phyloP scores from a whole-genome alignment of 1,140 invertebrate genomes.

The Zophobas atratus region DNA sequence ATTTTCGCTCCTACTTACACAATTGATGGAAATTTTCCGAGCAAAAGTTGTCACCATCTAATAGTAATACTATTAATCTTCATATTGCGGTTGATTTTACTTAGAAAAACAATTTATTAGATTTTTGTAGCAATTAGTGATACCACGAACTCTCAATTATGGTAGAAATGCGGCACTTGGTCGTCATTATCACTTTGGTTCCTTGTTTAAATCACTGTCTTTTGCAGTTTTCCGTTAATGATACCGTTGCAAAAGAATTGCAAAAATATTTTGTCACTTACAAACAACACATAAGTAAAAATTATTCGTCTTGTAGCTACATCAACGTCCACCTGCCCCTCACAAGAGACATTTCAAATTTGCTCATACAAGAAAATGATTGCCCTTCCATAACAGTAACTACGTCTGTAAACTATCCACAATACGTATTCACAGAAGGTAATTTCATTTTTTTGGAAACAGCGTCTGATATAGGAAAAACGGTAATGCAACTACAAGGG shows the following conservation, averaged over 20 bases:
- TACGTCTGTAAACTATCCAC: neutral
- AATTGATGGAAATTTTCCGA: constrained; percentile 20
- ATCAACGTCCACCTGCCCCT: constrained; percentile 5
- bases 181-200: neutral
- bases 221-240: neutral
- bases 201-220: neutral
- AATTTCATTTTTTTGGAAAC: constrained; percentile 24
- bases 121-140: neutral
- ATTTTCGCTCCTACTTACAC: neutral
- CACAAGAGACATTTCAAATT: constrained; percentile 2
- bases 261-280: constrained; percentile 5
- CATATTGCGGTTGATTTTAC: constrained; percentile 17
- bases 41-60: neutral
- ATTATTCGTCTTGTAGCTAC: constrained; percentile 23
- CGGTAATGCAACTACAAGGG: neutral
- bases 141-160: neutral
- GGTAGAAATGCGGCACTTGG: neutral
- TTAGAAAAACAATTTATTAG: constrained; percentile 12
- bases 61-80: constrained; percentile 19
- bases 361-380: constrained; percentile 16
- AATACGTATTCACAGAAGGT: constrained; percentile 11
- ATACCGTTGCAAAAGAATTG: neutral
- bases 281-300: constrained; percentile 2
- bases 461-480: neutral
- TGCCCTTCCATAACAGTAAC: constrained; percentile 18